These are phyloP conservation scores for Coregonus suidteri DNA, from an alignment of 2,797 vertebrate genomes.

Conservation along the genomic window DNA sequence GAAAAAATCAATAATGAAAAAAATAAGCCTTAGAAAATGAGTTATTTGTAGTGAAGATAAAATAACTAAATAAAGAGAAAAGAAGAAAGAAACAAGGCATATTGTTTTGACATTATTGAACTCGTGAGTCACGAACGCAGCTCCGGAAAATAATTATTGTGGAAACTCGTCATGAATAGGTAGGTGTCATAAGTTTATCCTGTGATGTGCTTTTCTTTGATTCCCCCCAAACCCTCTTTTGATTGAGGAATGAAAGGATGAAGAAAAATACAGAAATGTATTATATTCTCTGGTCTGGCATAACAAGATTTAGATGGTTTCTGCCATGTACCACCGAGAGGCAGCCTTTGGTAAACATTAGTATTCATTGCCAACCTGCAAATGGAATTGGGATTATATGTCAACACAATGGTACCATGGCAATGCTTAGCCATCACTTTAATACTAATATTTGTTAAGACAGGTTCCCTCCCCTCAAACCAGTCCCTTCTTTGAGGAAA, in stretches of 20 bases:
- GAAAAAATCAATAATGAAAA: background rate
- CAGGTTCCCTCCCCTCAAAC: background rate
- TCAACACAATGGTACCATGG: conserved; percentile 38
- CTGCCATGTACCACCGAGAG: conserved; percentile 14
- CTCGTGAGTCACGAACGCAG: conserved; percentile 18
- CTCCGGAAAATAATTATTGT: conserved; percentile 17
- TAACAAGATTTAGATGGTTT: conserved; percentile 39
- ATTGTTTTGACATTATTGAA: conserved; percentile 38
- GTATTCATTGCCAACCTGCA: conserved; percentile 49
- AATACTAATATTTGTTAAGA: background rate
- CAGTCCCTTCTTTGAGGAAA: too few relatives aligned
- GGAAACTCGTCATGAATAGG: conserved; percentile 19
- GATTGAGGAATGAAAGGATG: conserved; percentile 56
- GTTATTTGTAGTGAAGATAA: conserved; percentile 37
- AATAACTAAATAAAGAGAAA: conserved; percentile 8
- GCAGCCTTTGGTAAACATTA: conserved; percentile 42
- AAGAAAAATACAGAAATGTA: conserved; percentile 24
- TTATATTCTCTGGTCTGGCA: conserved; percentile 22
- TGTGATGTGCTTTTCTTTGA: conserved; percentile 49
- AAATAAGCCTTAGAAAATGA: background rate
- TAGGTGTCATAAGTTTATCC: conserved; percentile 41
- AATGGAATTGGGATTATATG: conserved; percentile 56
- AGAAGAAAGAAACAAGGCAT: conserved; percentile 1
- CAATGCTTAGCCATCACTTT: conserved; percentile 25
- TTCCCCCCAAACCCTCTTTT: conserved; percentile 44